Percentiles rank a stretch among this genome's conserved stretches.
These are phyloP conservation scores for Verasper variegatus DNA, from an alignment of 2,113 vertebrate genomes.

Conservation along the genomic window DNA sequence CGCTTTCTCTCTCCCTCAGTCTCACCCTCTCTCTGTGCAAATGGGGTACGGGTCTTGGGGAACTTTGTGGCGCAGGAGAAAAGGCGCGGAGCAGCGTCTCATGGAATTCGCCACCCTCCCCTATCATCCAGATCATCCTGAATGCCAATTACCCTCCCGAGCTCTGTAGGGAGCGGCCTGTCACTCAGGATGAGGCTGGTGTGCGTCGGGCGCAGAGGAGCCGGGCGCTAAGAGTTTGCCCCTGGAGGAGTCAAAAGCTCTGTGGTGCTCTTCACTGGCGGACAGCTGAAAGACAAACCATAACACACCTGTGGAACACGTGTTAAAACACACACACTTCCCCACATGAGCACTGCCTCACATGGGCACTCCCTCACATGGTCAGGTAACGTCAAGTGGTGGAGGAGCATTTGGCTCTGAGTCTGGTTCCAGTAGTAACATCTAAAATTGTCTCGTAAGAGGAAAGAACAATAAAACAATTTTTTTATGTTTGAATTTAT, in stretches of 20 bases:
- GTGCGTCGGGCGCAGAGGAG: conserved; percentile 57
- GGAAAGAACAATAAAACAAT: conserved; percentile 24
- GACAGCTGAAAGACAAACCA: conserved; percentile 39
- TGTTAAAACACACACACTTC: neutral
- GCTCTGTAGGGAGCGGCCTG: conserved; percentile 78
- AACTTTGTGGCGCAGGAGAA: conserved; percentile 73
- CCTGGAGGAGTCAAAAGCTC: conserved; percentile 55
- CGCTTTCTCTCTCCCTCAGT: conserved; percentile 21
- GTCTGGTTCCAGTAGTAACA: conserved; percentile 8
- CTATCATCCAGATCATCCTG: conserved; percentile 81
- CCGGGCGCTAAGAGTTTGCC: conserved; percentile 46
- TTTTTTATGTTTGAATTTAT: neutral
- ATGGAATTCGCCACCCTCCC: conserved; percentile 73
- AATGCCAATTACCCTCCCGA: conserved; percentile 82
- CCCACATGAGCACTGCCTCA: neutral
- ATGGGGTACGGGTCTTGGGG: conserved; percentile 65
- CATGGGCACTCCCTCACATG: neutral
- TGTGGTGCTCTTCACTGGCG: conserved; percentile 33
- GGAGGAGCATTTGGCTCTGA: neutral
- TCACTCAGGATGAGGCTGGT: conserved; percentile 75
- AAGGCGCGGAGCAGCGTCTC: conserved; percentile 66
- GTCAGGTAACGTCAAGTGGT: conserved; percentile 11
- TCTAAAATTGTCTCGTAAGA: conserved; percentile 6
- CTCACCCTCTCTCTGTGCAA: conserved; percentile 57
- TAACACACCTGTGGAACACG: conserved; percentile 3